Percentiles rank a stretch among this genome's conserved stretches.
These are phyloP conservation scores for Actenoides lindsayi DNA, from an alignment of 2,113 vertebrate species.

Conservation along the genomic window DNA sequence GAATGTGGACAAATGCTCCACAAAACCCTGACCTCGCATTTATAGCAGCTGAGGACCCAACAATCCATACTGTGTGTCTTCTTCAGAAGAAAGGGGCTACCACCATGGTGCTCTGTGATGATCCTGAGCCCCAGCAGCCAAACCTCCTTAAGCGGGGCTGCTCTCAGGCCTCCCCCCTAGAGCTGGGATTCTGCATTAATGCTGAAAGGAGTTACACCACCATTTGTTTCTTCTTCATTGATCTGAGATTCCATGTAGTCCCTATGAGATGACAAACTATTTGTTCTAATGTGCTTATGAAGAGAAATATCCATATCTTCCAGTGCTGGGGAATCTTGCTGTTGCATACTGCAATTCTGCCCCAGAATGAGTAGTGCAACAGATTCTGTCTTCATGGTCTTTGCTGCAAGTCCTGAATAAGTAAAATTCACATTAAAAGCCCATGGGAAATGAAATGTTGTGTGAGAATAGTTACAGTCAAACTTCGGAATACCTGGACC, in stretches of 20 bases:
- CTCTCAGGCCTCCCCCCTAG: too few relatives aligned
- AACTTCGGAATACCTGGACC: not conserved
- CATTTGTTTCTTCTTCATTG: not conserved
- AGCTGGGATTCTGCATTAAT: not conserved
- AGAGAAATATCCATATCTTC: not conserved
- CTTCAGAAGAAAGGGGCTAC: not conserved
- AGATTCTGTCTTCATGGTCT: not conserved
- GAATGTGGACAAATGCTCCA: not conserved
- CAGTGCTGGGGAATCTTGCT: not conserved
- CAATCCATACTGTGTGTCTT: not conserved
- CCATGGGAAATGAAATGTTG: not conserved
- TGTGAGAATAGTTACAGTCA: not conserved
- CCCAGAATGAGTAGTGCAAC: rapidly evolving
- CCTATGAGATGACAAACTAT: not conserved
- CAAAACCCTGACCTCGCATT: not conserved
- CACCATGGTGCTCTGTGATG: not conserved
- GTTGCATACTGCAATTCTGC: not conserved
- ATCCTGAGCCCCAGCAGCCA: not conserved
- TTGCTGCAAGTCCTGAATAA: not conserved
- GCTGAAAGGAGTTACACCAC: not conserved
- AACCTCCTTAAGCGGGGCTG: not conserved
- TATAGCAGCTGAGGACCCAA: not conserved
- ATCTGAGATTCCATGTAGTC: not conserved
- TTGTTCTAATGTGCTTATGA: not conserved
- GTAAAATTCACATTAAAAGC: not conserved